These are phyloP conservation scores for Dasyurus viverrinus DNA, from an alignment of 2,113 vertebrate species.

Conservation along the genomic window DNA sequence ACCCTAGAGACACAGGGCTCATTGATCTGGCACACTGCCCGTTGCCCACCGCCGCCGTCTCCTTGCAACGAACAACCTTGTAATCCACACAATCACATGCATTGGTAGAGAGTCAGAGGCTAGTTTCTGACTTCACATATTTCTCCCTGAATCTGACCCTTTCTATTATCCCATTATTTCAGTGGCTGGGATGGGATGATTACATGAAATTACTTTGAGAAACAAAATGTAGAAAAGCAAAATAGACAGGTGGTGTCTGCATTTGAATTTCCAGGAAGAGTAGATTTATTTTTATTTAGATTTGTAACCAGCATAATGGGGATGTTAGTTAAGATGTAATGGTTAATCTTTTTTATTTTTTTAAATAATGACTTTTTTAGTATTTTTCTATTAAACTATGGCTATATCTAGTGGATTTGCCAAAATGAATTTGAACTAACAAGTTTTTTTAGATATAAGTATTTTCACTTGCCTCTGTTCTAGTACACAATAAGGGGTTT, in stretches of 20 bases:
- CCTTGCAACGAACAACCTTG: conserved; percentile 37
- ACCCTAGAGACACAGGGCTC: not conserved
- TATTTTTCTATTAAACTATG: not conserved
- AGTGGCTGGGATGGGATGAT: not conserved
- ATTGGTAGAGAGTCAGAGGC: conserved; percentile 15
- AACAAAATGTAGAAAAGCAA: conserved; percentile 13
- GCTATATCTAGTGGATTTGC: not conserved
- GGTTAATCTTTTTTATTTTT: conserved; percentile 5
- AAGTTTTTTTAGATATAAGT: not conserved
- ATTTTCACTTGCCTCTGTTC: conserved; percentile 30
- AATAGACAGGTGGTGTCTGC: not conserved
- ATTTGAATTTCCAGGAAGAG: not conserved
- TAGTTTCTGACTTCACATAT: conserved; percentile 45
- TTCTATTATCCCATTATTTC: not conserved
- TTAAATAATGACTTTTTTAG: not conserved
- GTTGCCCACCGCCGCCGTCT: conserved; percentile 40
- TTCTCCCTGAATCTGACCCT: not conserved
- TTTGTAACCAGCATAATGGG: not conserved
- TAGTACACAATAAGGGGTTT: conserved; percentile 3
- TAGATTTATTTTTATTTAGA: not conserved
- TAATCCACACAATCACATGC: conserved; percentile 4
- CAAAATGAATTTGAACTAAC: conserved; percentile 12
- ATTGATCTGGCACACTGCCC: not conserved
- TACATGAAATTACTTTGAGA: conserved; percentile 10
- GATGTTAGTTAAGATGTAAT: not conserved